Base-by-base conservation (phyloP, 2,888 invertebrate genomes). In the Sepiola atlantica region DNA sequence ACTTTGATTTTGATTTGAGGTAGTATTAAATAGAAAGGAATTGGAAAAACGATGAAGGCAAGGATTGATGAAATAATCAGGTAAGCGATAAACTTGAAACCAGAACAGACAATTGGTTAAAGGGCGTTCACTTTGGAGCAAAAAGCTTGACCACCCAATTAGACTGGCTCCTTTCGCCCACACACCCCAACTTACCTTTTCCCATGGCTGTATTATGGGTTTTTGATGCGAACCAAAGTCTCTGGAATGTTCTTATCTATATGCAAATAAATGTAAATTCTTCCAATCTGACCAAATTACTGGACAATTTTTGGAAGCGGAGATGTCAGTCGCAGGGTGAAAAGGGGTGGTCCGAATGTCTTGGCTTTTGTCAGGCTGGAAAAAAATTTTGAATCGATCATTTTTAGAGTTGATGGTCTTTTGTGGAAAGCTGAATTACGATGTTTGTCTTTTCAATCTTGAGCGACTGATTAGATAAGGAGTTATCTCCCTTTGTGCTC, bases 41-140 rank as follows among this genome's bases (percentile, higher is more conserved):
- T n/a, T 77, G n/a, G 77, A n/a, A 32, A 77, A 77, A n/a, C n/a
- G n/a, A 77, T n/a, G 77, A 32, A 77, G 77, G 77, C 16, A 16
- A 77, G 77, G n/a, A 77, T 77, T 77, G 77, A 77, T 12, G 77
- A 77, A 77, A 77, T 77, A 77, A 77, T 77, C 77, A 77, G 18
- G 77, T 77, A 77, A 77, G 77, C 77, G n/a, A 77, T 77, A 77
- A 77, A 77, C 77, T 77, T 77, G n/a, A 77, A 77, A 77, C 77
- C 77, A 77, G 14, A 77, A 77, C 32, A n/a, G 77, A 77, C 77
- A 77, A 77, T 77, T 77, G 77, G 77, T 77, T n/a, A 77, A 77
- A 77, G 77, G 77, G 77, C 77, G 32, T 77, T 14, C 77, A 77
- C 77, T 77, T 77, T 77, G 32, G 77, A 77, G n/a, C 77, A 77